Percentiles rank a stretch among this genome's conserved stretches.
Evolutionary conservation across 1,140 invertebrate species (phyloP).

Genomic region (Telenomus remus): DNA sequence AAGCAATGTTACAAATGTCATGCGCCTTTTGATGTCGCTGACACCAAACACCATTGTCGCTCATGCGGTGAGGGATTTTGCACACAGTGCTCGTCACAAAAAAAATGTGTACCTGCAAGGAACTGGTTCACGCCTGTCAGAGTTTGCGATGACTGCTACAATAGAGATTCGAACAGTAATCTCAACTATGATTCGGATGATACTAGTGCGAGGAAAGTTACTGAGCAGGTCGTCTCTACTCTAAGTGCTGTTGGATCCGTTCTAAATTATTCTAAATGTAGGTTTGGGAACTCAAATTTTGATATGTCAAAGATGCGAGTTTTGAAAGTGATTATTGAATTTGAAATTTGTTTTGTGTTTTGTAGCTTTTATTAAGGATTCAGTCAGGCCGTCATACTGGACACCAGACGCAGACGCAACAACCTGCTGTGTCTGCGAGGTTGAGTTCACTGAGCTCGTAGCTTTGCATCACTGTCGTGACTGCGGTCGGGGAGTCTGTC

Average conservation of each 20-base stretch:
- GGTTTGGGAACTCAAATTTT: no score
- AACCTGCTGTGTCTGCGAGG: conserved; percentile 81
- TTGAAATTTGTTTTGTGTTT: conserved; percentile 7
- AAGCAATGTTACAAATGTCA: conserved; percentile 82
- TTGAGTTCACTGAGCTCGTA: conserved; percentile 62
- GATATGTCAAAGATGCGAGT: no score
- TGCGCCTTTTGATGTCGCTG: conserved; percentile 73
- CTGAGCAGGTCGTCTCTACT: conserved; percentile 80
- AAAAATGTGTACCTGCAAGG: conserved; percentile 79
- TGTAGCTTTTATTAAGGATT: conserved; percentile 85
- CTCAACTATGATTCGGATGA: conserved; percentile 70
- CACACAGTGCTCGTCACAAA: conserved; percentile 79
- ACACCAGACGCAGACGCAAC: conserved; percentile 83
- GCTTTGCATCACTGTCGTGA: conserved; percentile 85
- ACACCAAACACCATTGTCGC: conserved; percentile 87
- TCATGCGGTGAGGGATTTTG: conserved; percentile 86
- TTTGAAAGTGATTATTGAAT: neutral
- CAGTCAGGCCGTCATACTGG: conserved; percentile 88
- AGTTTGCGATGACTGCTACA: conserved; percentile 82
- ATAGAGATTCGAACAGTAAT: conserved; percentile 62
- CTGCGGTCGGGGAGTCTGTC: conserved; percentile 84
- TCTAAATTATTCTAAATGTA: conserved; percentile 77
- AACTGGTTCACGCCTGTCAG: conserved; percentile 82
- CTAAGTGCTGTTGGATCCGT: conserved; percentile 78
- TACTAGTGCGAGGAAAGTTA: conserved; percentile 78